phyloP scores from a whole-genome alignment of 1,140 invertebrate genomes.

The Zaprionus ornatus region DNA sequence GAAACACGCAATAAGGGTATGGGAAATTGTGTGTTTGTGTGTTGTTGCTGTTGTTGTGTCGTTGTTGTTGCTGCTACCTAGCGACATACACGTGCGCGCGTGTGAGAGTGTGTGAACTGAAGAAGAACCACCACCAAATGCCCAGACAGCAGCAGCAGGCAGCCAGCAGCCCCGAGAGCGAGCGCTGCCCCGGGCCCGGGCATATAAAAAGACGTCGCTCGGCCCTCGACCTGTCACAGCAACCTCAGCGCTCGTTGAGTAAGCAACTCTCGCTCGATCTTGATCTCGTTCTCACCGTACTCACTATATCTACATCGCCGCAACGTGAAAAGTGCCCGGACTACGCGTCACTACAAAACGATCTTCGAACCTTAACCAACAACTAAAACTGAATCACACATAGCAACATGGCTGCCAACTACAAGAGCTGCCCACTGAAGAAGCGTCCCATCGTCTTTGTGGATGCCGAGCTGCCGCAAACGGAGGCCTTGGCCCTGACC shows the following conservation, averaged over 20 bases:
- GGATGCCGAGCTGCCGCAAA: constrained; percentile 80
- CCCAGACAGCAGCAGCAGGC: constrained; percentile 12
- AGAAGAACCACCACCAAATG: constrained; percentile 78
- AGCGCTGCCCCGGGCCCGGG: constrained; percentile 39
- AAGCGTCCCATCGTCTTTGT: constrained; percentile 91
- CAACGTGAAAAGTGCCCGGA: constrained; percentile 36
- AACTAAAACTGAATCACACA: constrained; percentile 17
- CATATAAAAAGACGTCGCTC: constrained; percentile 78
- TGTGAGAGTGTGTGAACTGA: constrained; percentile 49
- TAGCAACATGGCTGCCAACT: constrained; percentile 85
- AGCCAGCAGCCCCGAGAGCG: constrained; percentile 42
- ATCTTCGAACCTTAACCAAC: constrained; percentile 8
- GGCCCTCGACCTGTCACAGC: constrained; percentile 79
- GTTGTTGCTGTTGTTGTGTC: constrained; percentile 35
- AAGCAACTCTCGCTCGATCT: constrained; percentile 55
- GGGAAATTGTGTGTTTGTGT: constrained; percentile 54
- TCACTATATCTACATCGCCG: neutral
- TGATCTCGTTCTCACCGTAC: constrained; percentile 1
- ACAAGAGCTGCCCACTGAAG: constrained; percentile 94
- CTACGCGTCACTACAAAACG: constrained; percentile 23
- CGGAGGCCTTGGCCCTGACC: constrained; percentile 74
- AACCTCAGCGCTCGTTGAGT: constrained; percentile 78
- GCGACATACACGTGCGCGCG: constrained; percentile 50
- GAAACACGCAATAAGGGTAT: constrained; percentile 80
- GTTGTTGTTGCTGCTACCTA: constrained; percentile 64